Conservation (phyloP, 1,140 invertebrate genomes). For the Temnothorax nylanderi region DNA sequence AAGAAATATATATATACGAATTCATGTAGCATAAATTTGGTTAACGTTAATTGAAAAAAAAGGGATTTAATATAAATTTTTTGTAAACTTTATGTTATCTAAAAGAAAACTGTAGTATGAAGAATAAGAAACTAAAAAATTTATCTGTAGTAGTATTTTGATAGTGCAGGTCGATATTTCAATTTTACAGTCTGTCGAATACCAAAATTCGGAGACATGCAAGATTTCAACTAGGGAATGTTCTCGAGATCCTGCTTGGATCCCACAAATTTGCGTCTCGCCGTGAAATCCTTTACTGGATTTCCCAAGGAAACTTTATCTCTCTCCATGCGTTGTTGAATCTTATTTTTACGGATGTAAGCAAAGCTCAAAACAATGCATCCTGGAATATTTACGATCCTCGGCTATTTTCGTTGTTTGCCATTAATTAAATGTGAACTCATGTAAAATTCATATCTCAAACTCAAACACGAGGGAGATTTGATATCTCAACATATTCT, state of each 20-base stretch:
- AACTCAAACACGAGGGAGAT: neutral
- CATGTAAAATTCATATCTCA: slow-evolving; percentile 30
- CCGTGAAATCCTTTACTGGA: slow-evolving; percentile 34
- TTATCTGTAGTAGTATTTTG: slow-evolving; percentile 26
- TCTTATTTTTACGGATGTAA: slow-evolving; percentile 34
- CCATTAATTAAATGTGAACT: slow-evolving; percentile 31
- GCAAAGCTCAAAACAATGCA: slow-evolving; percentile 36
- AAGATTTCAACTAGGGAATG: slow-evolving; percentile 40
- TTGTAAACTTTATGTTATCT: neutral
- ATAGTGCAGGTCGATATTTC: slow-evolving; percentile 44
- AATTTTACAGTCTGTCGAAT: slow-evolving; percentile 53
- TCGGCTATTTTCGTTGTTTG: neutral
- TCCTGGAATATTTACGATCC: slow-evolving; percentile 32
- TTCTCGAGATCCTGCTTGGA: slow-evolving; percentile 30
- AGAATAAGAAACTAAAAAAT: slow-evolving; percentile 9
- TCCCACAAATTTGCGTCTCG: slow-evolving; percentile 54
- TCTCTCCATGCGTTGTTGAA: neutral
- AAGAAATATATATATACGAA: neutral
- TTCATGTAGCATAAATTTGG: neutral
- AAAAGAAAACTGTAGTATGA: neutral
- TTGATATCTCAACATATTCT: neutral
- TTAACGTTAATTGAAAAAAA: neutral
- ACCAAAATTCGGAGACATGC: slow-evolving; percentile 32
- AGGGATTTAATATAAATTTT: neutral
- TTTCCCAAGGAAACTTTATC: slow-evolving; percentile 44